Evolutionary conservation across 1,140 invertebrate species (phyloP).

Genomic region (Oedothorax gibbosus): DNA sequence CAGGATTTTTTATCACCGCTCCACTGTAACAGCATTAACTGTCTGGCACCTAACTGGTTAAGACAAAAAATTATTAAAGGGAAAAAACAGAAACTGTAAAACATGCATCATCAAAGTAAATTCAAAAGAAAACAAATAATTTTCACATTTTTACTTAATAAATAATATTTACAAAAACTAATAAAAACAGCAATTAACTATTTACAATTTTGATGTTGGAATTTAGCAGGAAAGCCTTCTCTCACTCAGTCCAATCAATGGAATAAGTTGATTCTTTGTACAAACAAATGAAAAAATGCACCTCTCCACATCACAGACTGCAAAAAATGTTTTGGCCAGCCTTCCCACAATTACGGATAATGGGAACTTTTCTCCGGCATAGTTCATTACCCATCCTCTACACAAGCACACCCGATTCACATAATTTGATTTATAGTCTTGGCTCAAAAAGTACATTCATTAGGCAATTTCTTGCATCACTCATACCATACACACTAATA

Average conservation of each 20-base stretch:
- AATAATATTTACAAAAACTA: constrained; percentile 29
- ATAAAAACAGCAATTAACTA: background rate
- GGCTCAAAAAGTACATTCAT: too few relatives aligned
- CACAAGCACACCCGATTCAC: too few relatives aligned
- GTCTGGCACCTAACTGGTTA: too few relatives aligned
- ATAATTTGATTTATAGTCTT: too few relatives aligned
- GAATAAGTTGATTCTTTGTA: constrained; percentile 7
- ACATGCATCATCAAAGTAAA: background rate
- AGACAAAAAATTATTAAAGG: too few relatives aligned
- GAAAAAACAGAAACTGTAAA: too few relatives aligned
- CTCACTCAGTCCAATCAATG: background rate
- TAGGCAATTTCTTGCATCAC: too few relatives aligned
- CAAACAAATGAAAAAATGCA: constrained; percentile 3
- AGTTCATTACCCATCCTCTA: too few relatives aligned
- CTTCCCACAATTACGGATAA: background rate
- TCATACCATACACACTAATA: too few relatives aligned
- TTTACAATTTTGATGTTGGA: constrained; percentile 21
- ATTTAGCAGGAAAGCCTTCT: background rate
- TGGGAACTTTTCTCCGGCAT: too few relatives aligned
- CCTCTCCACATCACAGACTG: background rate
- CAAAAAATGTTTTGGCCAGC: background rate
- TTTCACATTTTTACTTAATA: constrained; percentile 16
- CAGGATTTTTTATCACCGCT: too few relatives aligned
- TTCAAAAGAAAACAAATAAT: background rate
- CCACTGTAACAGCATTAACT: too few relatives aligned